phyloP scores from a whole-genome alignment of 1,140 invertebrate species.

The Maniola jurtina region DNA sequence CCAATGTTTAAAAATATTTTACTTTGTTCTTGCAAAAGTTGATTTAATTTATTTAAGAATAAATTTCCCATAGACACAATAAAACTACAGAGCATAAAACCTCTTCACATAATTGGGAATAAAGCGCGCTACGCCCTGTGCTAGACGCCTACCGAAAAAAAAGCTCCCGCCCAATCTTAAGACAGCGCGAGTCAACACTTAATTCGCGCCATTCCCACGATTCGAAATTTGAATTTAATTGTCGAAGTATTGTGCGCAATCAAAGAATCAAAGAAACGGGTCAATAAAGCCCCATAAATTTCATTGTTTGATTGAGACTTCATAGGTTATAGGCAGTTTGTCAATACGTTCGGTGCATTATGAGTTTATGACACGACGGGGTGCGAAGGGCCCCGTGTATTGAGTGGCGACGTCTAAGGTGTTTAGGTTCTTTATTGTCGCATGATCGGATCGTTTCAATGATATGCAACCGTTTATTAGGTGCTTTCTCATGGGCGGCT shows the following conservation, averaged over 20 bases:
- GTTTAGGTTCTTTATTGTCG: slow-evolving; percentile 43
- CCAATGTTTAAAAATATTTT: not conserved
- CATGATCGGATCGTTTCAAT: slow-evolving; percentile 61
- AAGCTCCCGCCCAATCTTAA: slow-evolving; percentile 49
- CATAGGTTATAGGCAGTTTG: slow-evolving; percentile 64
- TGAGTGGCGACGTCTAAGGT: slow-evolving; percentile 47
- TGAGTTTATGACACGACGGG: slow-evolving; percentile 50
- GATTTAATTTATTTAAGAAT: slow-evolving; percentile 8
- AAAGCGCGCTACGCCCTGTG: slow-evolving; percentile 53
- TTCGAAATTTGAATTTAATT: slow-evolving; percentile 69
- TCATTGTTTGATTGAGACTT: slow-evolving; percentile 67
- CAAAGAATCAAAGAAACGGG: slow-evolving; percentile 74
- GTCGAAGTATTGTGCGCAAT: slow-evolving; percentile 65
- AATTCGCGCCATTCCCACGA: slow-evolving; percentile 68
- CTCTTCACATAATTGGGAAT: slow-evolving; percentile 53
- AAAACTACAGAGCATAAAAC: slow-evolving; percentile 34
- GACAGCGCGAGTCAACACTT: slow-evolving; percentile 62
- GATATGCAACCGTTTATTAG: slow-evolving; percentile 71
- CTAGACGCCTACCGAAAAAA: slow-evolving; percentile 45
- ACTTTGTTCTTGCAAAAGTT: not conserved
- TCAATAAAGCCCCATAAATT: slow-evolving; percentile 68
- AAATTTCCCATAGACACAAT: slow-evolving; percentile 37
- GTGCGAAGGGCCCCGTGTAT: slow-evolving; percentile 41
- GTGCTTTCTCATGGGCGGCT: slow-evolving; percentile 59
- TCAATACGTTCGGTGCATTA: slow-evolving; percentile 59